Evolutionary conservation across 2,113 vertebrate species (phyloP).

Genomic region (Ctenomys sociabilis): DNA sequence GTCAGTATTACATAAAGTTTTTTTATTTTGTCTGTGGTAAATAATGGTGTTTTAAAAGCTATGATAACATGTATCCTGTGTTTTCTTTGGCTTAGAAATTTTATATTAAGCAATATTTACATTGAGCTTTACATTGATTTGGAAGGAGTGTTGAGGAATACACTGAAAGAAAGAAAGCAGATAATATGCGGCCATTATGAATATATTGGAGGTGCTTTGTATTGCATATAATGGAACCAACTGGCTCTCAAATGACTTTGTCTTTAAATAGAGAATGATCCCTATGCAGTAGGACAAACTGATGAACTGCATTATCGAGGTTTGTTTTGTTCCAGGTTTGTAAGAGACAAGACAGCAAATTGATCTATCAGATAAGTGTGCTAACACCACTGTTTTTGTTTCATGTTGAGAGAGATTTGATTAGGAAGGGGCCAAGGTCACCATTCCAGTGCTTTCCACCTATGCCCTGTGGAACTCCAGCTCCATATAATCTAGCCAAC

Average conservation of each 20-base stretch:
- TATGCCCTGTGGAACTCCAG: background rate
- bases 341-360: background rate
- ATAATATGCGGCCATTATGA: background rate
- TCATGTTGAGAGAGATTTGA: background rate
- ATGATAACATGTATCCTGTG: background rate
- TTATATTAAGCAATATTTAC: background rate
- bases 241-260: conserved; percentile 5
- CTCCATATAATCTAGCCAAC: background rate
- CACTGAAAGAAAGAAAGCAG: background rate
- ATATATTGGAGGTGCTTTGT: background rate
- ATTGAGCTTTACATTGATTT: background rate
- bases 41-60: background rate
- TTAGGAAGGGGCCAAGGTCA: background rate
- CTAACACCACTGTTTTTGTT: background rate
- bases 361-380: background rate
- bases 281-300: conserved; percentile 51
- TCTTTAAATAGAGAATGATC: conserved; percentile 11
- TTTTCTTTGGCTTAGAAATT: conserved; percentile 7
- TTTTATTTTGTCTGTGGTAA: background rate
- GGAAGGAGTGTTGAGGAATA: background rate
- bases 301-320: conserved; percentile 1
- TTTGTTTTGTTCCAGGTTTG: conserved; percentile 21
- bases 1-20: background rate
- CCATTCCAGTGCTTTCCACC: background rate
- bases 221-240: background rate